Evolutionary conservation across 2,888 invertebrate genomes (phyloP).

Genomic region (Lepidochitona cinerea): DNA sequence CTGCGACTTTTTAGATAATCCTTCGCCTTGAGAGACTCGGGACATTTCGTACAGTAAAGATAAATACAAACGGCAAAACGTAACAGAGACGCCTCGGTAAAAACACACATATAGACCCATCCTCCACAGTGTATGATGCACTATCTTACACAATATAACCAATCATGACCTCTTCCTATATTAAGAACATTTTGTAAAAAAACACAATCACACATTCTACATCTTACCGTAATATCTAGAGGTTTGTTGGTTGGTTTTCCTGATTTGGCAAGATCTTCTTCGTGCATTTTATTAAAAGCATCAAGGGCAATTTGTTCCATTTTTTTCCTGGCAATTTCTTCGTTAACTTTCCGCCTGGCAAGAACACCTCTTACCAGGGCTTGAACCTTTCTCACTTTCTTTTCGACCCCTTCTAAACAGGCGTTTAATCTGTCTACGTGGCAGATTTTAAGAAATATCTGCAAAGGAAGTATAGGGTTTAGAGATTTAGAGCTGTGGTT

Average conservation of each 20-base stretch:
- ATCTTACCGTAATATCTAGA: neutral
- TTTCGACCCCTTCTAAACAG: constrained; percentile 25
- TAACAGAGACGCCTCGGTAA: neutral
- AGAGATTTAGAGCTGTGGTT: neutral
- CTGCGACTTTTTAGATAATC: neutral
- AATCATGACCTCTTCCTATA: too few species aligned
- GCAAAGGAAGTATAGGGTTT: constrained; percentile 6
- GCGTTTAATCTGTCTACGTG: constrained; percentile 33
- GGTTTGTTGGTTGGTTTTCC: neutral
- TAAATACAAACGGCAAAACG: neutral
- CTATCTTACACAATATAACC: too few species aligned
- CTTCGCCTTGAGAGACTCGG: neutral
- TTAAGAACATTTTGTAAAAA: too few species aligned
- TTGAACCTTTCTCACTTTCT: constrained; percentile 31
- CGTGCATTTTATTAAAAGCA: constrained; percentile 16
- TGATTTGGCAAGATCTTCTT: constrained; percentile 6
- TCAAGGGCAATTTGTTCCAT: constrained; percentile 30
- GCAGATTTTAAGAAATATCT: constrained; percentile 28
- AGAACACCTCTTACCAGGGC: constrained; percentile 35
- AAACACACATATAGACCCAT: neutral
- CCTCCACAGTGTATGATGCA: neutral
- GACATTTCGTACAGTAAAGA: neutral
- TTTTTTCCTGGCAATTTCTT: constrained; percentile 10
- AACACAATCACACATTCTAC: too few species aligned
- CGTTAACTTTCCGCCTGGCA: constrained; percentile 22